Conservation (phyloP, 2,113 vertebrate species). For the Eidolon helvum region DNA sequence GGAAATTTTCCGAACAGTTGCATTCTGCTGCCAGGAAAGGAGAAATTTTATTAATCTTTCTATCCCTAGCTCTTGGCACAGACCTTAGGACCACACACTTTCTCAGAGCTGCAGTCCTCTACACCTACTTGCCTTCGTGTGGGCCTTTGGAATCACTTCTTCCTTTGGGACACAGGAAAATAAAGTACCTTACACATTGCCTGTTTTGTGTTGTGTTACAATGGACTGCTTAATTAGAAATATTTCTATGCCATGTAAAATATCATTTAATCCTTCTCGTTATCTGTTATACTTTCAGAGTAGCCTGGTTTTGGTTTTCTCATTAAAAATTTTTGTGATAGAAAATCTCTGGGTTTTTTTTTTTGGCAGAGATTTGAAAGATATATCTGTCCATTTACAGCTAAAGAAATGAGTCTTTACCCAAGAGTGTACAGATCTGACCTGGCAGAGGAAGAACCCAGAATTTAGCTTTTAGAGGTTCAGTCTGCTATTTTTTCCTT, state of each 20-base stretch:
- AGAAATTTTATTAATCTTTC: background rate
- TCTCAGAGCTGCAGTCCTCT: background rate
- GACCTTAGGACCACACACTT: background rate
- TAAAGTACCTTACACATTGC: background rate
- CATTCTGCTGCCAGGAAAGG: background rate
- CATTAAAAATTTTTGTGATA: conserved; percentile 9
- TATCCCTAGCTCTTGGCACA: background rate
- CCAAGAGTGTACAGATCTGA: background rate
- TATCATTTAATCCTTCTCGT: background rate
- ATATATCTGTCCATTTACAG: background rate
- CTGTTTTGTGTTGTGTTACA: background rate
- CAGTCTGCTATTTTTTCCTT: background rate
- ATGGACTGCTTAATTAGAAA: background rate
- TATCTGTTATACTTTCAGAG: background rate
- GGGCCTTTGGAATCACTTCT: background rate
- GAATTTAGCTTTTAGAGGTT: background rate
- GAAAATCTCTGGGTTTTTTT: background rate
- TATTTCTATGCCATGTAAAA: conserved; percentile 17
- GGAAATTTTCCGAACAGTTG: background rate
- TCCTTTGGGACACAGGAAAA: background rate
- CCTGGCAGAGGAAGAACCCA: background rate
- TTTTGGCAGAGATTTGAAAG: background rate
- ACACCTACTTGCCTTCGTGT: background rate
- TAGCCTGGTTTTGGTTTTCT: conserved; percentile 17
- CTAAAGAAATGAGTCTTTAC: background rate